A percentile compares a stretch with the other conserved stretches of the same genome.
phyloP scores from a whole-genome alignment of 2,888 invertebrate genomes.

The Phania funesta region DNA sequence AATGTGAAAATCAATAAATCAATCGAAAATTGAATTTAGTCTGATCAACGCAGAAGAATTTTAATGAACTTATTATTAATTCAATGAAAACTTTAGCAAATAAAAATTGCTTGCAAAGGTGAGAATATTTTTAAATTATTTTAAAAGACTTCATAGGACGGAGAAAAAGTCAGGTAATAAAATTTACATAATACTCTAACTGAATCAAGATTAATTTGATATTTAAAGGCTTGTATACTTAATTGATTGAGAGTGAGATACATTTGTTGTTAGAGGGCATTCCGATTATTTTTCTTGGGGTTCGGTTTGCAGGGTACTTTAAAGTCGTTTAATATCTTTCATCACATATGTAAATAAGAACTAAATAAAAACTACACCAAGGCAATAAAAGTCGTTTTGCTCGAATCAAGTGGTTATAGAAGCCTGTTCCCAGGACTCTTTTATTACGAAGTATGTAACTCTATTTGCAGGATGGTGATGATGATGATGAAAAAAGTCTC shows the following conservation, averaged over 20 bases:
- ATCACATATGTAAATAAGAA: too few species aligned
- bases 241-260: too few species aligned
- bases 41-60: neutral
- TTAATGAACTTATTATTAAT: neutral
- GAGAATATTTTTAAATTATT: neutral
- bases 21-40: neutral
- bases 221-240: too few species aligned
- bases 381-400: neutral
- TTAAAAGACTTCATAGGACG: neutral
- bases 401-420: slow-evolving; percentile 6
- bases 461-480: neutral
- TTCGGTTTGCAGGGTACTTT: neutral
- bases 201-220: too few species aligned
- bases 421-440: neutral
- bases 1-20: slow-evolving; percentile 19
- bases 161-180: neutral
- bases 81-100: neutral
- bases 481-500: neutral
- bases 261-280: too few species aligned
- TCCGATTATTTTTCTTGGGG: neutral
- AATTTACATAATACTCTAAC: too few species aligned
- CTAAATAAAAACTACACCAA: neutral
- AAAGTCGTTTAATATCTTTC: slow-evolving; percentile 17
- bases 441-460: neutral
- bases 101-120: neutral